Conservation (phyloP, 2,888 invertebrate genomes). For the Nemotelus pantherinus region DNA sequence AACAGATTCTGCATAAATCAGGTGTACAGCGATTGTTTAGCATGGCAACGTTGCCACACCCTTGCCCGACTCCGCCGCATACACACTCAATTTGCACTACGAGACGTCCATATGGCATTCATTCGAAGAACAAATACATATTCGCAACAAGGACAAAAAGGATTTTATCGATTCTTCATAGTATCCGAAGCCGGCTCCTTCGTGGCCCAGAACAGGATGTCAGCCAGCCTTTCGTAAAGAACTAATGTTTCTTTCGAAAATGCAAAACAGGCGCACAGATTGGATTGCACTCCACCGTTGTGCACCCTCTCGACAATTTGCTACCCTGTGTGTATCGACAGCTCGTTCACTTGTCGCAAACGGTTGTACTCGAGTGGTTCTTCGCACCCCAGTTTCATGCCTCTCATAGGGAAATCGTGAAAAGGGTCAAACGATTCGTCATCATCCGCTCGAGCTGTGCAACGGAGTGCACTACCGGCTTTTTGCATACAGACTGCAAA, state of each 20-base stretch:
- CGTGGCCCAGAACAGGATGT: constrained; percentile 2
- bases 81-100: constrained; percentile 1
- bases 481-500: background rate
- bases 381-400: constrained; percentile 32
- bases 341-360: constrained; percentile 20
- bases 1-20: constrained; percentile 22
- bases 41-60: constrained; percentile 51
- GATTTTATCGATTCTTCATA: constrained; percentile 35
- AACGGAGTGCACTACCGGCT: constrained; percentile 21
- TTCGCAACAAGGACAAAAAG: constrained; percentile 32
- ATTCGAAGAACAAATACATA: background rate
- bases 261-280: background rate
- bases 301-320: constrained; percentile 7
- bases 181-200: constrained; percentile 37
- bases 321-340: background rate
- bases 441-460: background rate
- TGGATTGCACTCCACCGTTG: constrained; percentile 6
- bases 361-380: constrained; percentile 20
- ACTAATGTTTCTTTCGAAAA: background rate
- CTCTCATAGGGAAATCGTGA: background rate
- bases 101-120: background rate
- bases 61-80: constrained; percentile 24
- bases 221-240: background rate
- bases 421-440: constrained; percentile 24
- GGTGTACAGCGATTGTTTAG: constrained; percentile 32